Conservation (phyloP, 2,888 invertebrate species). For the Lasioglossum morio region DNA sequence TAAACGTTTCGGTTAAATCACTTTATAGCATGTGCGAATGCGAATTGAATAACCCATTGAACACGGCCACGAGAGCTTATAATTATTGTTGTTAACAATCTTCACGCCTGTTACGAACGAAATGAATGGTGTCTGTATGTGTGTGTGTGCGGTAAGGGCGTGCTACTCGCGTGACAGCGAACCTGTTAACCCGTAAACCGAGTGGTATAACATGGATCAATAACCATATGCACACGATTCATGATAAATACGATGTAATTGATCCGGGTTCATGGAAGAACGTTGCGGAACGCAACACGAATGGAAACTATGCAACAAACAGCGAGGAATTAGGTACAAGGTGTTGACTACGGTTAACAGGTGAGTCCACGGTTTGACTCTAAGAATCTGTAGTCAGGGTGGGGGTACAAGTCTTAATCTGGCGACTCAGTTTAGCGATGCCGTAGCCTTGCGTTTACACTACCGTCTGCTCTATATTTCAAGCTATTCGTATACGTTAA, state of each 20-base stretch:
- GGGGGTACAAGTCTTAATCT: too few relatives aligned
- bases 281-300: too few relatives aligned
- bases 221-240: neutral
- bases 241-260: neutral
- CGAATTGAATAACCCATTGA: neutral
- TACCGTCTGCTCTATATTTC: neutral
- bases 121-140: neutral
- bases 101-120: neutral
- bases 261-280: too few relatives aligned
- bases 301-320: neutral
- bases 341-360: neutral
- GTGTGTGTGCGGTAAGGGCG: too few relatives aligned
- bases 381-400: neutral
- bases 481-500: conserved; percentile 8
- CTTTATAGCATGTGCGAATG: neutral
- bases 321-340: neutral
- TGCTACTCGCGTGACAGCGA: neutral
- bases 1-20: too few relatives aligned
- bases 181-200: neutral
- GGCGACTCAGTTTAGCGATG: neutral
- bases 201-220: neutral
- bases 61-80: neutral
- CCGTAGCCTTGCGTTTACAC: neutral
- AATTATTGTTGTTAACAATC: neutral
- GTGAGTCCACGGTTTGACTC: neutral